Base-by-base conservation (phyloP, 2,797 vertebrate genomes). In the Echiichthys vipera region DNA sequence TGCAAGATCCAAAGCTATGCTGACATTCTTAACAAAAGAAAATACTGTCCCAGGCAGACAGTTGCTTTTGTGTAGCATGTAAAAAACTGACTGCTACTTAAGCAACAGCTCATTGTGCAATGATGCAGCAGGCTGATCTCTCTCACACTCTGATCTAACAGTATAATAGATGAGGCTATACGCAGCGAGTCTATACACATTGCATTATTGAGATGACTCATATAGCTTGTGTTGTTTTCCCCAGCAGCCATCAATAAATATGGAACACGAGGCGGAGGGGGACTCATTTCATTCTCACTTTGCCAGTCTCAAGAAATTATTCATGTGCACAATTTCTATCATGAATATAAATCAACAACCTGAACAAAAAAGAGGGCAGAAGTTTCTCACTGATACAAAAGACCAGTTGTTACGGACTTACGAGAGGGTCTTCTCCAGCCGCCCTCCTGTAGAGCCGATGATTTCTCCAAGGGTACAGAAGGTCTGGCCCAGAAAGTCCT, bases 401-500 rank as follows among this genome's bases (percentile, higher is more conserved):
- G 10, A 42, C 40, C 42, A 27, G 29, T 22, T 73, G 18, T 45
- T 32, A 30, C 34, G 37, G 55, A 96, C 98, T 98, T 92, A 99
- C 98, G 95, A 96, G 61, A 99, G 94, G 46, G 92, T 83, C 90
- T 92, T 95, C 88, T 99, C 96, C 87, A 98, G 87, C 2, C 96
- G 95, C 78, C 97, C 96, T 50, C 96, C 96, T 54, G 95, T 92
- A 65, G 97, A 96, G 56, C 98, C 98, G 3, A 99, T 98, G 86
- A 99, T 96, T 88, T 99, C 98, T 67, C 98, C 98, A 25, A 99
- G 94, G 0, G 98, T 97, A 84, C 97, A 96, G 40, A 97, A 98
- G 0, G 95, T 95, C 92, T 99, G 98, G 65, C 98, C 98, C 79
- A 99, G 94, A 89, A 99, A 99, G 85, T 97, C 97, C 98, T 99